A percentile compares a stretch with the other conserved stretches of the same genome.
Conservation (phyloP, 2,888 invertebrate genomes). For the Taphrorychus bicolor region DNA sequence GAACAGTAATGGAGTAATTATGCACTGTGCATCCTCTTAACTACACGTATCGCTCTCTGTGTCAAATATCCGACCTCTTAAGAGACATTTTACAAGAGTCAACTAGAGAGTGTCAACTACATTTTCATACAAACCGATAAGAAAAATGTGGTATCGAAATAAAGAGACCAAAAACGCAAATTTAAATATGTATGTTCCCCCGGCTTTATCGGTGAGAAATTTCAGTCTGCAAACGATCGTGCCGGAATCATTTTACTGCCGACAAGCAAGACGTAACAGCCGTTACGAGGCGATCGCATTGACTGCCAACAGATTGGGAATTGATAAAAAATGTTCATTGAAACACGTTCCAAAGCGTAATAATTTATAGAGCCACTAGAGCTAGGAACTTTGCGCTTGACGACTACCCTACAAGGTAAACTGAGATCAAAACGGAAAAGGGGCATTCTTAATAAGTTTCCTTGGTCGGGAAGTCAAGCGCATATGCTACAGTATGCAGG, state of each 20-base stretch:
- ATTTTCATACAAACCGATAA: not conserved
- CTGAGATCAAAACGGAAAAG: not conserved
- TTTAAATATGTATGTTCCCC: constrained; percentile 10
- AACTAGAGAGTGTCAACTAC: no score
- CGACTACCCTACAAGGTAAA: no score
- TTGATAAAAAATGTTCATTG: constrained; percentile 35
- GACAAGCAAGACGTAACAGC: constrained; percentile 39
- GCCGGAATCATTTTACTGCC: constrained; percentile 36
- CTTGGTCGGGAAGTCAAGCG: not conserved
- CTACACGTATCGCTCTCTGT: no score
- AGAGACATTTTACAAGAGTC: no score
- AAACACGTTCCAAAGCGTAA: no score
- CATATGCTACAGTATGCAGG: constrained; percentile 1
- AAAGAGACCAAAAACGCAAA: constrained; percentile 9
- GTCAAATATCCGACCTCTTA: no score
- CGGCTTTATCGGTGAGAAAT: constrained; percentile 22
- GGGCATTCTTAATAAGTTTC: not conserved
- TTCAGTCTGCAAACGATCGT: constrained; percentile 35
- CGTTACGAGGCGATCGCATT: constrained; percentile 41
- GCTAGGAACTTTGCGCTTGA: no score
- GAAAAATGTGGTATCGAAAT: not conserved
- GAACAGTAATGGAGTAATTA: no score
- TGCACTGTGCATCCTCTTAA: no score
- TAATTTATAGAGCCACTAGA: no score
- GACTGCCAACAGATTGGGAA: constrained; percentile 39